Conservation (phyloP, 2,797 vertebrate genomes). For the Sphenodon punctatus region DNA sequence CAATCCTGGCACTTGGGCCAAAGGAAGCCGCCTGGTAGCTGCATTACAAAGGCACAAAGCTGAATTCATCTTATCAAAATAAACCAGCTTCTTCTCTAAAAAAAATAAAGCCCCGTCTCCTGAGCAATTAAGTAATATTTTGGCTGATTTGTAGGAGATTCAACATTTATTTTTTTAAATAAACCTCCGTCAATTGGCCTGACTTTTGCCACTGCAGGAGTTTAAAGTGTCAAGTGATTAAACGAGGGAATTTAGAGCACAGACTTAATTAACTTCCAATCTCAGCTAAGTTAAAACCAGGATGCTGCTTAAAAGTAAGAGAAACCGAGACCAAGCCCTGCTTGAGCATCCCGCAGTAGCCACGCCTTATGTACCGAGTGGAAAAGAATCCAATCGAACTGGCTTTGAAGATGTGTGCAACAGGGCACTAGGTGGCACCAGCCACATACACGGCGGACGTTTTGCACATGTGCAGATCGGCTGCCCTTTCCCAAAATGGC, state of each 20-base stretch:
- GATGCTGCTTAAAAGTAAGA: not conserved
- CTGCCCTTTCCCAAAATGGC: too few species aligned
- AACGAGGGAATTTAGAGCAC: not conserved
- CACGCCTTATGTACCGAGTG: not conserved
- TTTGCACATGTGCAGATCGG: too few species aligned
- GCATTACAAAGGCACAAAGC: conserved; percentile 34
- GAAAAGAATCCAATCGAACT: not conserved
- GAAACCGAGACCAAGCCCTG: not conserved
- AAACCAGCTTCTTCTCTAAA: conserved; percentile 15
- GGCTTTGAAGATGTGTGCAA: not conserved
- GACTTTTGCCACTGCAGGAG: conserved; percentile 1
- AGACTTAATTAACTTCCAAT: conserved; percentile 2
- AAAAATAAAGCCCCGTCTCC: conserved; percentile 34
- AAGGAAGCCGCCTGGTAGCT: conserved; percentile 14
- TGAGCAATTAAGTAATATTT: conserved; percentile 45
- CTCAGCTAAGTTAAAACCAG: not conserved
- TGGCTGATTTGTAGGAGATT: conserved; percentile 25
- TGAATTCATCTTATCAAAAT: conserved; percentile 44
- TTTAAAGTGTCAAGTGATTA: not conserved
- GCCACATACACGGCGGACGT: too few species aligned
- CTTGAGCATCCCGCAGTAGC: not conserved
- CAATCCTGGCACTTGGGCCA: conserved; percentile 23
- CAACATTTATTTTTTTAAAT: conserved; percentile 4
- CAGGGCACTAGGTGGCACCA: too few species aligned
- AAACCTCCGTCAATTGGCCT: conserved; percentile 12